These are phyloP conservation scores for Tylochromis polylepis DNA, from an alignment of 2,113 vertebrate species.

Conservation along the genomic window DNA sequence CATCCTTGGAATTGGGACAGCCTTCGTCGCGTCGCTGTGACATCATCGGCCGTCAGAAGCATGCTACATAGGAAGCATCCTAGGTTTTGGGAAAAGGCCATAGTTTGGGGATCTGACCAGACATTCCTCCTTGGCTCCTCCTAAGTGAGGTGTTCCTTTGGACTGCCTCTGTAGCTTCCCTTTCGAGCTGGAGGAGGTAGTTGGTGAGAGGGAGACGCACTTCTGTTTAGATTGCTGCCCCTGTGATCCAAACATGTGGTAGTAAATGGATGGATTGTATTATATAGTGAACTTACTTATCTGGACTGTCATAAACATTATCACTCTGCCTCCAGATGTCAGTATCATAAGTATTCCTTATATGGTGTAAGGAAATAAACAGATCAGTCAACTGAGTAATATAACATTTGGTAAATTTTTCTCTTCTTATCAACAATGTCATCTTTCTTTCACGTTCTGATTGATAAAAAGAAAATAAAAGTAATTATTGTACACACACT, in stretches of 20 bases:
- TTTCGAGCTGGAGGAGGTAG: background rate
- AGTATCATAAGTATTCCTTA: background rate
- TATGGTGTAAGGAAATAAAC: background rate
- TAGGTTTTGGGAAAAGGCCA: too few relatives aligned
- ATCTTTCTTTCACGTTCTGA: background rate
- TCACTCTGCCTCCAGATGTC: background rate
- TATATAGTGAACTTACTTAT: background rate
- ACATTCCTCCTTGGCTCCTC: background rate
- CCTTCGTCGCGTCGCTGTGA: too few relatives aligned
- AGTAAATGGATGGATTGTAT: background rate
- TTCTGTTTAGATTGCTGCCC: background rate
- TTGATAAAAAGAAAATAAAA: background rate
- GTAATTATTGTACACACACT: background rate
- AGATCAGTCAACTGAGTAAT: background rate
- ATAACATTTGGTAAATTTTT: background rate
- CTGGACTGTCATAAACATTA: background rate
- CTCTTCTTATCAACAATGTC: background rate
- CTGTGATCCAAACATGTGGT: background rate
- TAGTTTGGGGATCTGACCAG: background rate
- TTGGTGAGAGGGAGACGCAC: background rate
- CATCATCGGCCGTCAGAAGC: too few relatives aligned
- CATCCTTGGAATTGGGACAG: too few relatives aligned
- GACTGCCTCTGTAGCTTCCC: background rate
- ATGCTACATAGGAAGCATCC: too few relatives aligned
- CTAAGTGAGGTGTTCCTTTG: background rate